Conservation (phyloP, 37 sponge, comb jelly and placozoan genomes). For the Spongilla lacustris region DNA sequence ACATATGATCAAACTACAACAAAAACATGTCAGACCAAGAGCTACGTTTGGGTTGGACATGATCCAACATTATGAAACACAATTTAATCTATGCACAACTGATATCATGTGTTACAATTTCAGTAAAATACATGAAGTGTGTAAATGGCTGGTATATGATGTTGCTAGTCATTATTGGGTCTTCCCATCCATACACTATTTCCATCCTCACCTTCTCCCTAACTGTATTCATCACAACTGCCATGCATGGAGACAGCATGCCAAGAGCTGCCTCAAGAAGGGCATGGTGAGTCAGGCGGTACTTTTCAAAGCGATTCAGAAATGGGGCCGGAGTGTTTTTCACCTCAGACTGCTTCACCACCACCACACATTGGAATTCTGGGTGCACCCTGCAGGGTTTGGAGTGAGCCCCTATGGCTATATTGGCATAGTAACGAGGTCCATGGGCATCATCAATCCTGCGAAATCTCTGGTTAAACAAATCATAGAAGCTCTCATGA, state of each 20-base stretch:
- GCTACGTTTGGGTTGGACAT: too few species aligned
- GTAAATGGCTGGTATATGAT: too few species aligned
- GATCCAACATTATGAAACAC: too few species aligned
- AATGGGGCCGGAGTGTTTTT: conserved; percentile 72
- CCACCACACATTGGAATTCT: conserved; percentile 86
- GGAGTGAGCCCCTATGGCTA: conserved; percentile 89
- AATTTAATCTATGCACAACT: too few species aligned
- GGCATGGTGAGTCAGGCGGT: conserved; percentile 64
- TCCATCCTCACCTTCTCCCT: conserved; percentile 59
- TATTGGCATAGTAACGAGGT: conserved; percentile 82
- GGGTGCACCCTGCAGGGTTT: conserved; percentile 84
- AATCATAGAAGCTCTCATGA: conserved; percentile 93
- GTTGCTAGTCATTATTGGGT: too few species aligned
- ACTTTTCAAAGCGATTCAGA: conserved; percentile 93
- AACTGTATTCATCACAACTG: conserved; percentile 47
- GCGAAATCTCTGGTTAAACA: conserved; percentile 88
- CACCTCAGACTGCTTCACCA: conserved; percentile 71
- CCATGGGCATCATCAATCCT: conserved; percentile 76
- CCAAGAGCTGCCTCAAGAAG: conserved; percentile 67
- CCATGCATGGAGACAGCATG: conserved; percentile 52
- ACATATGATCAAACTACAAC: too few species aligned
- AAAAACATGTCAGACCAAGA: too few species aligned
- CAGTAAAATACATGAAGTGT: too few species aligned
- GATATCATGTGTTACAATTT: too few species aligned
- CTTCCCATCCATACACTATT: not conserved